Conservation (phyloP, 2,888 invertebrate genomes). For the Nymphalis c-album region DNA sequence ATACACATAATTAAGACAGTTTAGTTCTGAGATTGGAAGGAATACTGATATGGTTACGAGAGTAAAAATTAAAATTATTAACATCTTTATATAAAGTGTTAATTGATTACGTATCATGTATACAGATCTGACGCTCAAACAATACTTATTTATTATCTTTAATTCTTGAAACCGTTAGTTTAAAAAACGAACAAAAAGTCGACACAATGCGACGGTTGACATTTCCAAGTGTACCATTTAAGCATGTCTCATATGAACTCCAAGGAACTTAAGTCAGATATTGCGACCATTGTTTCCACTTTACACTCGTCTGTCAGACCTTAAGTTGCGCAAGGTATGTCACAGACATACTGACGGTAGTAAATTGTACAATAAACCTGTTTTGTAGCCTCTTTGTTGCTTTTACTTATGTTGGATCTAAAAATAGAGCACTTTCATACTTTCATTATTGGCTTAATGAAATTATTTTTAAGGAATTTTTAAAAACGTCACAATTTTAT, state of each 20-base stretch:
- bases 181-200: slow-evolving; percentile 2
- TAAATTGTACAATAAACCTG: slow-evolving; percentile 3
- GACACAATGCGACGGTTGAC: slow-evolving; percentile 4
- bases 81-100: too few species aligned
- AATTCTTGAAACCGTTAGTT: not conserved
- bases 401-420: not conserved
- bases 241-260: slow-evolving; percentile 1
- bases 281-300: slow-evolving; percentile 8
- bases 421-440: not conserved
- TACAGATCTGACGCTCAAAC: not conserved
- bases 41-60: too few species aligned
- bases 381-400: not conserved
- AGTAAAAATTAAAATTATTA: too few species aligned
- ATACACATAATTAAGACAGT: too few species aligned
- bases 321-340: slow-evolving; percentile 7
- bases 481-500: too few species aligned
- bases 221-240: slow-evolving; percentile 11
- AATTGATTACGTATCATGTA: too few species aligned
- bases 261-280: slow-evolving; percentile 7
- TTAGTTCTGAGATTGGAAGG: too few species aligned
- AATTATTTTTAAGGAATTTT: not conserved
- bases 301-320: slow-evolving; percentile 5
- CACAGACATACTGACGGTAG: slow-evolving; percentile 1
- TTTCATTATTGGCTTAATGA: not conserved
- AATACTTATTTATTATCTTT: not conserved